Conservation (phyloP, 1,140 invertebrate genomes). For the Portunus trituberculatus region DNA sequence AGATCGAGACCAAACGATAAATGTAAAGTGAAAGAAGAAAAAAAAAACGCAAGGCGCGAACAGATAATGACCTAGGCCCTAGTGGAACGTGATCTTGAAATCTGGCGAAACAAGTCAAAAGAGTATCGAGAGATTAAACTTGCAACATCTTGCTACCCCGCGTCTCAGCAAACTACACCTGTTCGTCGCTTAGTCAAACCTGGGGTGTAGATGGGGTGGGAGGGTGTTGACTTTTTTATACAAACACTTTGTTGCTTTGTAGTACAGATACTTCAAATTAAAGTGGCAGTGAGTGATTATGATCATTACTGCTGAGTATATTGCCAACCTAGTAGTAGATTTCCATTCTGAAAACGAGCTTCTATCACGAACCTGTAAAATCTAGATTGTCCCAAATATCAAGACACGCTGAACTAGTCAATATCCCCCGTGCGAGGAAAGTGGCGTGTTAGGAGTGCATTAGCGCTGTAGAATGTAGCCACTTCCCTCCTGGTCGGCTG, state of each 20-base stretch:
- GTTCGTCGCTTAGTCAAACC: neutral
- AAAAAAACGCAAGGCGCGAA: neutral
- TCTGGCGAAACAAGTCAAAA: neutral
- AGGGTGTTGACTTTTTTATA: neutral
- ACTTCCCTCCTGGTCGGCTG: neutral
- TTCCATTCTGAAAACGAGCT: neutral
- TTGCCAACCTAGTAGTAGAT: neutral
- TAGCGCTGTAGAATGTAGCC: neutral
- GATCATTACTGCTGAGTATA: neutral
- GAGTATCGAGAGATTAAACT: conserved; percentile 7
- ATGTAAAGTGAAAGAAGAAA: neutral
- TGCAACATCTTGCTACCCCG: neutral
- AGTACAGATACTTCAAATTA: neutral
- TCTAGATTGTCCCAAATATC: too few relatives aligned
- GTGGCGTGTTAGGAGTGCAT: neutral
- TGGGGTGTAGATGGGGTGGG: neutral
- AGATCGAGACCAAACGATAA: neutral
- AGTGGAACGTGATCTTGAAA: conserved; percentile 47
- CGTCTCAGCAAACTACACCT: neutral
- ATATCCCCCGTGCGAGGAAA: neutral
- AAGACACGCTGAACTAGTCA: too few relatives aligned
- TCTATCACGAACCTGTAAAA: neutral
- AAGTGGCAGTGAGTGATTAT: neutral
- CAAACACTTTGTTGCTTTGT: neutral
- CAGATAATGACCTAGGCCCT: neutral